Base-by-base conservation (phyloP, 2,113 vertebrate species). In the Chionodraco myersi region DNA sequence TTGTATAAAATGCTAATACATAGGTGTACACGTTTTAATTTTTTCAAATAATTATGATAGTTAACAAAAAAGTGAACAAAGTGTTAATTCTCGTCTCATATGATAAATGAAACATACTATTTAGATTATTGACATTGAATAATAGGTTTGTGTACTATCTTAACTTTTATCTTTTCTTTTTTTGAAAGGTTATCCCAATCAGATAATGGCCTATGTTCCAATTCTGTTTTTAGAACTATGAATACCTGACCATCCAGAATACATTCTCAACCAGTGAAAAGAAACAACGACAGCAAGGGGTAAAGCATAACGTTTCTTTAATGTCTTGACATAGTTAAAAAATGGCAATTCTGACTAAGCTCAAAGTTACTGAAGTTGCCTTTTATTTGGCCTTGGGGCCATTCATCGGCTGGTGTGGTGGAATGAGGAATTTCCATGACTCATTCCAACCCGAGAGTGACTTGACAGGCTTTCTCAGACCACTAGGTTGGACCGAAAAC, bases 341-440 rank as follows among this genome's bases (percentile, higher is more conserved):
- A 21, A 5, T 36, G 6, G 3, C 5, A 51, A 7, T 60, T 49
- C n/a, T 64, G 12, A 10, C 45, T 63, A 8, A 23, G 41, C 59
- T 65, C 15, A 58, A 36, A 7, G 8, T 44, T 57, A 45, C 5
- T n/a, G 10, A 49, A 16, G 8, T 1, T 12, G 18, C 2, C 1
- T 52, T 63, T 23, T 78, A 80, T 45, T 59, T 71, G 63, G 52
- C 5, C 16, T 75, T 78, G 6, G 23, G 41, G 36, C 26, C 57
- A 0, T 83, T 82, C n/a, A 56, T 18, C 16, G 11, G 54, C 36
- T 61, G 49, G 47, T 86, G 86, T 0, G 8, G 51, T 18, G 83
- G 84, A 60, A 92, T 6, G 12, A 91, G 79, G 60, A 88, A 91
- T 83, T 88, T 93, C 92, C 92, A 93, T 0, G 93, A 92, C 1